Percentiles rank a stretch among this genome's conserved stretches.
phyloP scores from a whole-genome alignment of 2,888 invertebrate species.

The Lepidochrysops patricia region DNA sequence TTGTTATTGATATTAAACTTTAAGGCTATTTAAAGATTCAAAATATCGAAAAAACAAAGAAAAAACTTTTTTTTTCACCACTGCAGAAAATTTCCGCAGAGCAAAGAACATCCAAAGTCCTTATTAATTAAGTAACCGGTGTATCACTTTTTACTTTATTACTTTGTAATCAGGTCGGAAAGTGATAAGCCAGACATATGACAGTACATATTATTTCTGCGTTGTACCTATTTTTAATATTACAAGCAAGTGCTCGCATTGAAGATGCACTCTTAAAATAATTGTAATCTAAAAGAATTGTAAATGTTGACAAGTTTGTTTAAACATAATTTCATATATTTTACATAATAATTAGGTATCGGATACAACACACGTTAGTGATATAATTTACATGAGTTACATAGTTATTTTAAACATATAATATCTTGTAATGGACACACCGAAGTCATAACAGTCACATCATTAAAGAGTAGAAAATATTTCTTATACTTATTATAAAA shows the following conservation, averaged over 20 bases:
- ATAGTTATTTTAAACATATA: conserved; percentile 13
- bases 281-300: not conserved
- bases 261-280: not conserved
- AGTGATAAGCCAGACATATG: too few species aligned
- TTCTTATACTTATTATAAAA: too few species aligned
- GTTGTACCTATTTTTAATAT: too few species aligned
- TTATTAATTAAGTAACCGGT: too few species aligned
- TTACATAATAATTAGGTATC: not conserved
- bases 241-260: too few species aligned
- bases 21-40: not conserved
- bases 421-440: conserved; percentile 36
- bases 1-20: not conserved
- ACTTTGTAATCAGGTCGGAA: too few species aligned
- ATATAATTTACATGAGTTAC: not conserved
- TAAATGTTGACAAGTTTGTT: not conserved
- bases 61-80: not conserved
- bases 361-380: not conserved
- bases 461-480: not conserved
- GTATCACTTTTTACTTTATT: too few species aligned
- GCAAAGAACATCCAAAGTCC: not conserved
- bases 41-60: not conserved
- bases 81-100: not conserved
- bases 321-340: not conserved
- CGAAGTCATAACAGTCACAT: conserved; percentile 20
- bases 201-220: too few species aligned